phyloP scores from a whole-genome alignment of 2,888 invertebrate species.

The Abrostola triplasia region DNA sequence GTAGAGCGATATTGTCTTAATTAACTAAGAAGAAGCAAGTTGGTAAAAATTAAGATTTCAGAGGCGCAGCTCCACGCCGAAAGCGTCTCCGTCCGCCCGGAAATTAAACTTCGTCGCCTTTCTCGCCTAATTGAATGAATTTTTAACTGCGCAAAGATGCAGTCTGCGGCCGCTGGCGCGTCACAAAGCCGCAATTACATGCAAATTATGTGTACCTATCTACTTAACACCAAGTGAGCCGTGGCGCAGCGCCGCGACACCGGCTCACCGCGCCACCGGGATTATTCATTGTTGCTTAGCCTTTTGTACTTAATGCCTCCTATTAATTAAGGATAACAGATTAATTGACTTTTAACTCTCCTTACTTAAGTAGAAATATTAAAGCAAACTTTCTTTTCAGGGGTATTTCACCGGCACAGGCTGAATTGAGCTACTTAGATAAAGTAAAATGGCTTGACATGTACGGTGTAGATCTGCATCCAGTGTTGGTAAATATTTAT shows the following conservation, averaged over 20 bases:
- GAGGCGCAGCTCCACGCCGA: constrained; percentile 74
- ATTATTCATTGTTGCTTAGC: constrained; percentile 75
- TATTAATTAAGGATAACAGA: constrained; percentile 74
- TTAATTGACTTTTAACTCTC: constrained; percentile 66
- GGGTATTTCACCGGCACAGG: constrained; percentile 96
- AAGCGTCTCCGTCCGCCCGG: constrained; percentile 73
- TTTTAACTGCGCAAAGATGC: constrained; percentile 85
- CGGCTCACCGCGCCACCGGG: constrained; percentile 54
- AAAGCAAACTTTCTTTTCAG: constrained; percentile 81
- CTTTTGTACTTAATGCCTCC: constrained; percentile 68
- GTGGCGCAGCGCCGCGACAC: constrained; percentile 62
- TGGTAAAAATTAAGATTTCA: constrained; percentile 76
- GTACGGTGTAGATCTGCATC: constrained; percentile 99
- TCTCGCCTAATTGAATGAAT: constrained; percentile 85
- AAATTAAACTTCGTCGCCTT: constrained; percentile 83
- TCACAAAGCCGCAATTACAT: constrained; percentile 85
- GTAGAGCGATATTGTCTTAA: constrained; percentile 34
- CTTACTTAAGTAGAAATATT: constrained; percentile 46
- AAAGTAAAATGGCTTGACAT: constrained; percentile 99
- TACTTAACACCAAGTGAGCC: constrained; percentile 74
- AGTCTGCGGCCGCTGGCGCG: constrained; percentile 74
- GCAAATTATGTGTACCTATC: constrained; percentile 85
- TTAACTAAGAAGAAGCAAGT: constrained; percentile 66
- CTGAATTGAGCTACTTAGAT: constrained; percentile 98
- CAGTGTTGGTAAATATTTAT: constrained; percentile 93